Base-by-base conservation (phyloP, 2,113 vertebrate genomes). In the Grus americana region DNA sequence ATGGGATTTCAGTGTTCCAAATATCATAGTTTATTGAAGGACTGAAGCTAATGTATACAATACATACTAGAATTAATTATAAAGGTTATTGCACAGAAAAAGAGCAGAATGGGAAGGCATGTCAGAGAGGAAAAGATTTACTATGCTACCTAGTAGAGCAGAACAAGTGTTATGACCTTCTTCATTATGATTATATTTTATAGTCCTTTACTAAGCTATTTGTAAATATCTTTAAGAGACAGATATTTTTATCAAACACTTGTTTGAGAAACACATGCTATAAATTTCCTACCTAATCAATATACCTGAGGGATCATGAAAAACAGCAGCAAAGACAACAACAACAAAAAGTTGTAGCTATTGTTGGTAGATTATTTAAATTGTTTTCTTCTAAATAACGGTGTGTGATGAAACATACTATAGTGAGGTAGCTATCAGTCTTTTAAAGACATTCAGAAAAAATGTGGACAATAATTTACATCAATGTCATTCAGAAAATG, bases 261-360 rank as follows among this genome's bases (percentile, higher is more conserved):
- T 92, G 42, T 79, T 96, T 94, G 86, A 94, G 52, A 96, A 93
- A 91, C 29, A 52, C 9, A 46, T 14, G 34, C 38, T 88, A 55
- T 80, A 93, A 78, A 95, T 97, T 97, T 89, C 54, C 57, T 59
- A 78, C 73, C 57, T 79, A 95, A 95, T 91, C 78, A 97, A 83
- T 82, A 38, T 58, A 92, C 30, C 36, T 83, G 54, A 90, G 38
- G 12, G 8, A 7, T 44, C 87, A 94, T 24, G 54, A 95, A 68
- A 92, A 96, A 47, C 24, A 89, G 46, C 75, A 70, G 61, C 11
- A 42, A 87, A 95, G 30, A 68, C 54, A 91, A 83, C 80, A 96
- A 79, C 7, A 55, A 58, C 40, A 36, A 74, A 86, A 27, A 82
- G 34, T 30, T 78, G 49, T n/a, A 92, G 54, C 44, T 95, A 90